Percentiles rank a stretch among this genome's conserved stretches.
Evolutionary conservation across 2,888 invertebrate species (phyloP).

Genomic region (Kuschelorhynchus macadamiae): DNA sequence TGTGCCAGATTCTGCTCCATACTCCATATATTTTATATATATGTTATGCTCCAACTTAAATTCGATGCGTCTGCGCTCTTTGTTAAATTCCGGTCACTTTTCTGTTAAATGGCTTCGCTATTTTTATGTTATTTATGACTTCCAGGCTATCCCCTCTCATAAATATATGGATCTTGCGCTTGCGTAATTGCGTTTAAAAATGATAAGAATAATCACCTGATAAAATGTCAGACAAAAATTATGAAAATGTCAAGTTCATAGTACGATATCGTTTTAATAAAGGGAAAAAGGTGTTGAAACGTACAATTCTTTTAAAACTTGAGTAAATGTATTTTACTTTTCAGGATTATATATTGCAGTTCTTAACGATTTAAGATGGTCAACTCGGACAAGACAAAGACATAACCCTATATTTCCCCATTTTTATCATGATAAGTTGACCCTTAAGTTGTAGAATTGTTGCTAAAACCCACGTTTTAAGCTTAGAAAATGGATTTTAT

Average conservation of each 20-base stretch:
- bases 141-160: too few species aligned
- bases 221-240: slow-evolving; percentile 5
- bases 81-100: background rate
- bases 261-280: slow-evolving; percentile 25
- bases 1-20: too few species aligned
- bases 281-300: slow-evolving; percentile 14
- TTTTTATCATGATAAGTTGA: slow-evolving; percentile 34
- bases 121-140: too few species aligned
- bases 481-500: slow-evolving; percentile 46
- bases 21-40: too few species aligned
- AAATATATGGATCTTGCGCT: too few species aligned
- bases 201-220: slow-evolving; percentile 12
- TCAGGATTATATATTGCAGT: slow-evolving; percentile 16
- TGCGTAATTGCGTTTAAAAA: too few species aligned
- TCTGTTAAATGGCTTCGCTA: too few species aligned
- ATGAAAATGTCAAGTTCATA: too few species aligned
- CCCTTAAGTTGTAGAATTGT: slow-evolving; percentile 6
- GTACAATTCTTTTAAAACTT: background rate
- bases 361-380: slow-evolving; percentile 19
- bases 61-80: background rate
- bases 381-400: slow-evolving; percentile 4
- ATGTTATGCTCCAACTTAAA: background rate
- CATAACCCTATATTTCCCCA: slow-evolving; percentile 30
- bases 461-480: background rate
- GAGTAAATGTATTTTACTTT: too few species aligned